phyloP scores from a whole-genome alignment of 1,140 invertebrate species.

The Carposina sasakii region DNA sequence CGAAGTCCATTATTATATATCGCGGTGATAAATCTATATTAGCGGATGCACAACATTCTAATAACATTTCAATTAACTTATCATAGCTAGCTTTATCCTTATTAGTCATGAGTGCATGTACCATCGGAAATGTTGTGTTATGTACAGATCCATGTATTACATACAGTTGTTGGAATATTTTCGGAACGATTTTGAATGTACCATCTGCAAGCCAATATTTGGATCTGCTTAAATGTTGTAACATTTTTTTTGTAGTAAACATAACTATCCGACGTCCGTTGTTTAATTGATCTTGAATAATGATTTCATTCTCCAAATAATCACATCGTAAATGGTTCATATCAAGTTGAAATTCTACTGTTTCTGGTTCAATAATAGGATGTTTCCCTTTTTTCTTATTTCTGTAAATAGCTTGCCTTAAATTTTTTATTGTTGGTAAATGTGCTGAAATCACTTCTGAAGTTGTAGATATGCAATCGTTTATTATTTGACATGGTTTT shows the following conservation, averaged over 20 bases:
- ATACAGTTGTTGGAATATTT: constrained; percentile 1
- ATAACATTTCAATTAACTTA: background rate
- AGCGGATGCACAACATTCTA: background rate
- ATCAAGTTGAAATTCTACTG: background rate
- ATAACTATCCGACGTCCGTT: background rate
- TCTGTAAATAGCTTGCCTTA: background rate
- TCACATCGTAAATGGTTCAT: background rate
- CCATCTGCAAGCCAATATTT: background rate
- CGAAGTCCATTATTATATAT: background rate
- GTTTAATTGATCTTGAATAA: background rate
- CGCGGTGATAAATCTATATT: background rate
- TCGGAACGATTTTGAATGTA: background rate
- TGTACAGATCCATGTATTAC: background rate
- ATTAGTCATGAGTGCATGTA: background rate
- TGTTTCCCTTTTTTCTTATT: background rate
- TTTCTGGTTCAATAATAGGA: background rate
- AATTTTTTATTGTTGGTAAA: background rate
- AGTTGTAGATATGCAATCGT: background rate
- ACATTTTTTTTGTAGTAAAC: background rate
- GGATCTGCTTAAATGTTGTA: background rate
- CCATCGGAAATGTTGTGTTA: background rate
- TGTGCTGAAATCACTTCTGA: background rate
- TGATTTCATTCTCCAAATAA: no score
- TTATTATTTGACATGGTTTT: background rate
- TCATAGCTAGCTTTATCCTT: background rate